Evolutionary conservation across 2,888 invertebrate species (phyloP).

Genomic region (Pristionchus fissidentatus): DNA sequence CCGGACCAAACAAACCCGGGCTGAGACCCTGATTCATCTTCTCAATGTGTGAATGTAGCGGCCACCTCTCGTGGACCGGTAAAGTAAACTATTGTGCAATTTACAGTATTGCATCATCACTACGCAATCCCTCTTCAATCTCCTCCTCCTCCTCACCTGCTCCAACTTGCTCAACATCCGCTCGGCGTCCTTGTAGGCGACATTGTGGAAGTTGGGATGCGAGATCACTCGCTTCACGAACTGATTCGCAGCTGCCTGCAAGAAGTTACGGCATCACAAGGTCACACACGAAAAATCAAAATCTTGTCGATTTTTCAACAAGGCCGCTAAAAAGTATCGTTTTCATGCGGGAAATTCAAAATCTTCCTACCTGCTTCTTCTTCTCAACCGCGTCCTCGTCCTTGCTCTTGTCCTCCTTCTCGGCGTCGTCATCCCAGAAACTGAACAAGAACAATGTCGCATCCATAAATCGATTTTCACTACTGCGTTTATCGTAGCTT

Average conservation of each 20-base stretch:
- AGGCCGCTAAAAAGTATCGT: too few species aligned
- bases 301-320: neutral
- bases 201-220: conserved; percentile 96
- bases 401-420: conserved; percentile 82
- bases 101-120: neutral
- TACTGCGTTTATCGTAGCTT: neutral
- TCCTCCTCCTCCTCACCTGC: conserved; percentile 81
- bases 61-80: too few species aligned
- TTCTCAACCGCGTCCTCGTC: conserved; percentile 84
- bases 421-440: conserved; percentile 90
- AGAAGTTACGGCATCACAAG: neutral
- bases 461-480: neutral
- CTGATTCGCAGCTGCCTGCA: conserved; percentile 74
- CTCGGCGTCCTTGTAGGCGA: conserved; percentile 92
- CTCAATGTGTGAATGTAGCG: too few species aligned
- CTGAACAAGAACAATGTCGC: conserved; percentile 77
- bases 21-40: too few species aligned
- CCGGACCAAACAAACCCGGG: too few species aligned
- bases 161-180: conserved; percentile 91
- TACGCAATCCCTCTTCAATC: neutral
- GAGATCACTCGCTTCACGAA: conserved; percentile 96
- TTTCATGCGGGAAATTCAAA: conserved; percentile 12
- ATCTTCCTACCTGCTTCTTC: conserved; percentile 81
- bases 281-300: neutral
- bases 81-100: neutral